Evolutionary conservation across 2,113 vertebrate species (phyloP).

Genomic region (Smithornis capensis): DNA sequence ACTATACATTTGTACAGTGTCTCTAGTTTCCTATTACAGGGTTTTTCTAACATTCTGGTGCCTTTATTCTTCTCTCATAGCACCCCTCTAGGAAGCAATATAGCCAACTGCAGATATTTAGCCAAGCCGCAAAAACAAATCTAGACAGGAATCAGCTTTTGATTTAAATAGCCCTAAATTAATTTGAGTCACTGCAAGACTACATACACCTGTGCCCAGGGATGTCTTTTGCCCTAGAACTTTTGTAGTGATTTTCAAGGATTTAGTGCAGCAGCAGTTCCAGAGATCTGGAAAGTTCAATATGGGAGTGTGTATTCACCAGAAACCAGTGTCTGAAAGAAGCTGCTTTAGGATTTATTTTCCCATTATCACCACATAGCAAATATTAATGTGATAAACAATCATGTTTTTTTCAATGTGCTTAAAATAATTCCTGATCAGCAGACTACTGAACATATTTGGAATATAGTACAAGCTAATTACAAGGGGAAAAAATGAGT

Average conservation of each 20-base stretch:
- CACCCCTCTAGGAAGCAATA: neutral
- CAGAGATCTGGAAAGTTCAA: neutral
- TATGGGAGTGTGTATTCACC: neutral
- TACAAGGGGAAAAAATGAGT: conserved; percentile 3
- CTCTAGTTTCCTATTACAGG: neutral
- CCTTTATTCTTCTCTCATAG: neutral
- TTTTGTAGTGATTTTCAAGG: neutral
- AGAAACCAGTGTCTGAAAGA: neutral
- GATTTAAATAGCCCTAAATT: conserved; percentile 52
- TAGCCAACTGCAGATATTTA: conserved; percentile 50
- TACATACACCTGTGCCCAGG: conserved; percentile 26
- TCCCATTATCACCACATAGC: neutral
- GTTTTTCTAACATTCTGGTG: neutral
- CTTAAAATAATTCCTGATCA: conserved; percentile 54
- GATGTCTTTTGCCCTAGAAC: neutral
- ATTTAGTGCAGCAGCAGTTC: neutral
- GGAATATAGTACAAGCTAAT: conserved; percentile 34
- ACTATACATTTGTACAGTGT: neutral
- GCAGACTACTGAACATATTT: conserved; percentile 37
- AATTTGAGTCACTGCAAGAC: conserved; percentile 43
- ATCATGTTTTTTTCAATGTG: neutral
- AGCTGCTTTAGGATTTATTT: neutral
- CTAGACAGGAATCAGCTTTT: conserved; percentile 41
- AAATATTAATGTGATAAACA: neutral
- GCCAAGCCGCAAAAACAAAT: conserved; percentile 29